phyloP scores from a whole-genome alignment of 2,113 vertebrate species.

The Syrrhaptes paradoxus region DNA sequence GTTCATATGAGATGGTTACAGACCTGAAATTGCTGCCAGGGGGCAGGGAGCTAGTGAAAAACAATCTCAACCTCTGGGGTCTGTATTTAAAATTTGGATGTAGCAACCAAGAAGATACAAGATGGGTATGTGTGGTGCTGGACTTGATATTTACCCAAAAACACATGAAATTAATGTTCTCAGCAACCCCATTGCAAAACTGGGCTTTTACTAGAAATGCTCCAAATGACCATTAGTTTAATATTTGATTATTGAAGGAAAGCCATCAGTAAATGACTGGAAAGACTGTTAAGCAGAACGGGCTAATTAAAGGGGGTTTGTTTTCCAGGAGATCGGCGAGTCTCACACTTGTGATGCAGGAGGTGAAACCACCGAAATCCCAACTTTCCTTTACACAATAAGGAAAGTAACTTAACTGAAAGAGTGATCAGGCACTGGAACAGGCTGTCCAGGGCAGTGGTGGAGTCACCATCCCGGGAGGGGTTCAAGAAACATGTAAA shows the following conservation, averaged over 20 bases:
- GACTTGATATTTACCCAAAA: background rate
- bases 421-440: no score
- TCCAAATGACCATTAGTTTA: background rate
- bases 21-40: background rate
- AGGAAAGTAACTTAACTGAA: no score
- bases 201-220: background rate
- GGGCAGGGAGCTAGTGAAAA: background rate
- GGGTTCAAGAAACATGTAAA: no score
- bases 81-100: background rate
- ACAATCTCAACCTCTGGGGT: background rate
- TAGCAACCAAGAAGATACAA: background rate
- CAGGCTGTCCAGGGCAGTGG: no score
- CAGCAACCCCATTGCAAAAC: no score
- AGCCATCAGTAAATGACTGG: background rate
- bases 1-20: background rate
- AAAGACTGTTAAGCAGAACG: background rate
- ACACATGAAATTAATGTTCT: background rate
- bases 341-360: accelerated
- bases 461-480: no score
- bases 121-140: background rate
- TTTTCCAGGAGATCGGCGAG: background rate
- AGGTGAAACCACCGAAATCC: background rate
- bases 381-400: no score
- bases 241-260: conserved; percentile 24
- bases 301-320: background rate